A percentile compares a stretch with the other conserved stretches of the same genome.
These are phyloP conservation scores for Chloebia gouldiae DNA, from an alignment of 2,113 vertebrate species.

Conservation along the genomic window DNA sequence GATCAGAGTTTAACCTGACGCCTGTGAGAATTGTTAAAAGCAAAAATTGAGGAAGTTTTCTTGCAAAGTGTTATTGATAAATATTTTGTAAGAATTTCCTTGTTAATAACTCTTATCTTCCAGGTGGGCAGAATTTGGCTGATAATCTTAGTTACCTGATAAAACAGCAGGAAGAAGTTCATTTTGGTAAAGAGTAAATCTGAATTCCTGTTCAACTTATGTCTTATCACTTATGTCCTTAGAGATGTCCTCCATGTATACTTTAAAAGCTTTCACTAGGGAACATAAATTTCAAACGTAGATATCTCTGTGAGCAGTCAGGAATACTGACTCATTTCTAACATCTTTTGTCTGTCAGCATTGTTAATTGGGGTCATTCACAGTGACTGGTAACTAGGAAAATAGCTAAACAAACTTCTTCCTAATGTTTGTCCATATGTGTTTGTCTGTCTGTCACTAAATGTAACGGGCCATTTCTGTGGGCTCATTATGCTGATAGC, in stretches of 20 bases:
- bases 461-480: neutral
- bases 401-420: neutral
- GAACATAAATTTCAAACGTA: neutral
- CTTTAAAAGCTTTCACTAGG: neutral
- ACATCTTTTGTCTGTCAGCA: neutral
- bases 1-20: neutral
- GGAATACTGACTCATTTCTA: neutral
- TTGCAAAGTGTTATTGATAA: neutral
- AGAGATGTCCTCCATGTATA: neutral
- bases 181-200: neutral
- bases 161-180: constrained; percentile 8
- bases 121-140: neutral
- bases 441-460: neutral
- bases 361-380: constrained; percentile 12
- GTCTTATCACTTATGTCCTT: constrained; percentile 17
- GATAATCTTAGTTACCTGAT: neutral
- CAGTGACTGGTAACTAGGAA: neutral
- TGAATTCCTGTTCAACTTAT: neutral
- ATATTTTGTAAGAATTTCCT: neutral
- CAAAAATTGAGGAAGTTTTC: neutral
- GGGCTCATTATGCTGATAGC: constrained; percentile 3
- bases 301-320: neutral
- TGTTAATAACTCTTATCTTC: neutral
- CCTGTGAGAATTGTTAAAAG: neutral
- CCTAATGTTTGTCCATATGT: neutral